Base-by-base conservation (phyloP, 2,888 invertebrate genomes). In the Hirtodrosophila confusa region DNA sequence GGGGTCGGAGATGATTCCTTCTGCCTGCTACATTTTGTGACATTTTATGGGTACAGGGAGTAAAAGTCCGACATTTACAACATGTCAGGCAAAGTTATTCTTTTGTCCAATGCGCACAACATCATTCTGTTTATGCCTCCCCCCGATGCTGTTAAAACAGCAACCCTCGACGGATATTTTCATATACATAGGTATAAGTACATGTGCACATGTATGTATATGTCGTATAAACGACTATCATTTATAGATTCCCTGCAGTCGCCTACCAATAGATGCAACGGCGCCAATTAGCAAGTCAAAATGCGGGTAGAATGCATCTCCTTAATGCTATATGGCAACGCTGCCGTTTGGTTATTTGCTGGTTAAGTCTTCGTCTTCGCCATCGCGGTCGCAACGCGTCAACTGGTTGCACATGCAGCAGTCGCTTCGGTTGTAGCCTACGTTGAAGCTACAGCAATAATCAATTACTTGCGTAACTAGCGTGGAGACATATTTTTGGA, bases 401-500 rank as follows among this genome's bases (percentile, higher is more conserved):
- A 62, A 61, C 61, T 64, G 64, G 64, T 64, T 57, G 53, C 63
- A 69, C 63, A 69, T 60, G 56, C 55, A 54, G 39, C 41, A 43
- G 56, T 51, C 35, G 53, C 60, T 23, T 8, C 37, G 45, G 39
- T 40, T 31, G 23, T 51, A 54, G 67, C 64, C 44, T 50, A 55
- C 44, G 51, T 47, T 56, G 37, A 6, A 27, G 37, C 50, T n/a
- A 24, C 41, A 41, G 51, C 69, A 75, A 75, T 61, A 63, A 60
- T 67, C 70, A 78, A 78, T 78, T 78, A 78, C 76, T 65, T 65
- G 78, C 76, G 64, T 80, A 74, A 70, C 67, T 75, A 71, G 85
- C 80, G 78, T 84, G 78, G 69, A 64, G 66, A 80, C 69, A 79
- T 79, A 79, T 79, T 79, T 79, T 70, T 55, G 66, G 57, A 79